Percentiles rank a stretch among this genome's conserved stretches.
These are phyloP conservation scores for Helicolenus hilgendorfi DNA, from an alignment of 2,797 vertebrate species.

Conservation along the genomic window DNA sequence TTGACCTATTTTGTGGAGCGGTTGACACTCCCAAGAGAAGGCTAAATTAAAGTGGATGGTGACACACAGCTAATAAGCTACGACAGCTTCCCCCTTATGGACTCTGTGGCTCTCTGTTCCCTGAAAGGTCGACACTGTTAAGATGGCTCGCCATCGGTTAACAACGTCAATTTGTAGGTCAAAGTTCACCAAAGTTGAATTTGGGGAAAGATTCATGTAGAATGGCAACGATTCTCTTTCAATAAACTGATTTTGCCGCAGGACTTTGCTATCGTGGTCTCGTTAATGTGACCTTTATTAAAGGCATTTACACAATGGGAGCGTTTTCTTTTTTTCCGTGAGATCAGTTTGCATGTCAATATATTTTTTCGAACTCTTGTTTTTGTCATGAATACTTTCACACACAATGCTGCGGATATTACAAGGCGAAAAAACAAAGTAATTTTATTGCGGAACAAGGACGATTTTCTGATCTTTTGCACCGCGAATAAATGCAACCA, in stretches of 20 bases:
- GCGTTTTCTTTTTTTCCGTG: too few relatives aligned
- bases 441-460: too few relatives aligned
- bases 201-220: not conserved
- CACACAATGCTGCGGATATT: too few relatives aligned
- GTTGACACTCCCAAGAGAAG: not conserved
- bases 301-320: too few relatives aligned
- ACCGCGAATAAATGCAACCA: too few relatives aligned
- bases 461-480: too few relatives aligned
- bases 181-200: not conserved
- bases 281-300: too few relatives aligned
- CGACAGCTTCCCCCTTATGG: not conserved
- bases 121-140: not conserved
- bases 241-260: not conserved
- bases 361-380: too few relatives aligned
- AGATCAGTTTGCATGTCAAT: too few relatives aligned
- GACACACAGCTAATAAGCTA: not conserved
- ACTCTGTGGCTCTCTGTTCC: not conserved
- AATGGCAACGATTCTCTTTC: not conserved
- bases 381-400: too few relatives aligned
- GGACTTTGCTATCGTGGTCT: too few relatives aligned
- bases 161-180: not conserved
- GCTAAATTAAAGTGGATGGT: not conserved
- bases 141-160: not conserved
- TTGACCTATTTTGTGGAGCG: not conserved
- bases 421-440: too few relatives aligned